A percentile compares a stretch with the other conserved stretches of the same genome.
These are phyloP conservation scores for Phenganax stokvisi DNA, from an alignment of 92 coral and sea anemone species.

Conservation along the genomic window DNA sequence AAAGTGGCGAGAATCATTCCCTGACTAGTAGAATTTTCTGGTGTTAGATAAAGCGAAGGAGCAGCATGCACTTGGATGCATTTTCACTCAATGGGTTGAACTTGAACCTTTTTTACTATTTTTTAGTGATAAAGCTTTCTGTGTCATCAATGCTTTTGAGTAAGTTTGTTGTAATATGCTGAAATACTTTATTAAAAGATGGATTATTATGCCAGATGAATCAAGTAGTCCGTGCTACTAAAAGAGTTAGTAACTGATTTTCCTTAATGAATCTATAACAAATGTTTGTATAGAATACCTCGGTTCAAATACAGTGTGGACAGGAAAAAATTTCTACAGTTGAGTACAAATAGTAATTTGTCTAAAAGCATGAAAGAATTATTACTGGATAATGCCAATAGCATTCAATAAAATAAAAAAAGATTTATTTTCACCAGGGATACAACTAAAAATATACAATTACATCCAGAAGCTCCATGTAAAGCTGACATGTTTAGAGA, in stretches of 20 bases:
- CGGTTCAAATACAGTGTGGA: conserved; percentile 65
- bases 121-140: conserved; percentile 73
- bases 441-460: neutral
- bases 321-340: conserved; percentile 80
- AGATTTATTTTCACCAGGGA: conserved; percentile 5
- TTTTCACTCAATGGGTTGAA: neutral
- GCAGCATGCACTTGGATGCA: neutral
- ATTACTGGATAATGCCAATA: neutral
- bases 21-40: too few relatives aligned
- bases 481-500: conserved; percentile 50
- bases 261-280: neutral
- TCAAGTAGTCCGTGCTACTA: too few relatives aligned
- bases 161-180: neutral
- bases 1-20: too few relatives aligned
- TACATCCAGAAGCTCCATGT: conserved; percentile 33
- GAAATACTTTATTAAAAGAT: neutral
- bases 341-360: conserved; percentile 9
- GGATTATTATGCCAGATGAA: neutral
- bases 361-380: neutral
- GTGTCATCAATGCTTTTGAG: conserved; percentile 84
- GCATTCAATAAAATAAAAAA: neutral
- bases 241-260: neutral
- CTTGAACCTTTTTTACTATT: neutral
- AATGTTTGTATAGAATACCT: conserved; percentile 45
- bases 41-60: too few relatives aligned